A percentile compares a stretch with the other conserved stretches of the same genome.
phyloP scores from a whole-genome alignment of 2,113 vertebrate species.

The Ictalurus punctatus region DNA sequence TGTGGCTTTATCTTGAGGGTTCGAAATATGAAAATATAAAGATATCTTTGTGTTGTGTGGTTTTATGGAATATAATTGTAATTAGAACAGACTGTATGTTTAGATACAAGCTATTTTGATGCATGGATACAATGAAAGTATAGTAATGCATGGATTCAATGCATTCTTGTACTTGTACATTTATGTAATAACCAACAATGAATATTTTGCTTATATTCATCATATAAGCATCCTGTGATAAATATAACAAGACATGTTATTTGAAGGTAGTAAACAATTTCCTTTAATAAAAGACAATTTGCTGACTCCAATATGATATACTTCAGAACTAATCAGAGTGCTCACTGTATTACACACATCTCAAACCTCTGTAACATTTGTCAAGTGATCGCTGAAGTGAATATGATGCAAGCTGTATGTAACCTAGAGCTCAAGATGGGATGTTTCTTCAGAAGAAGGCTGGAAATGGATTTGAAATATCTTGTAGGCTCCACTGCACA shows the following conservation, averaged over 20 bases:
- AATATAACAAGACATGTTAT: neutral
- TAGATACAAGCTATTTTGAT: neutral
- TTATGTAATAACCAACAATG: neutral
- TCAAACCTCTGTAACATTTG: slow-evolving; percentile 23
- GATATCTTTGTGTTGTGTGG: neutral
- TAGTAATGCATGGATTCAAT: neutral
- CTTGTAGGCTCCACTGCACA: neutral
- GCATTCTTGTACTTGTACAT: neutral
- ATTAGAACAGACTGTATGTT: neutral
- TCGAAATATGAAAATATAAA: neutral
- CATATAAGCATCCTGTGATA: neutral
- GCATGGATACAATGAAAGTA: neutral
- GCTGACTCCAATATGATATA: neutral
- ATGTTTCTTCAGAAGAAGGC: neutral
- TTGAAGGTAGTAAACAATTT: slow-evolving; percentile 3
- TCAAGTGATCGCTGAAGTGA: neutral
- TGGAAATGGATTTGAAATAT: slow-evolving; percentile 10
- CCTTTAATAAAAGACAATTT: slow-evolving; percentile 15
- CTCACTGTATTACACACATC: neutral
- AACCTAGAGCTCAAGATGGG: neutral
- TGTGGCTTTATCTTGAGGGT: neutral
- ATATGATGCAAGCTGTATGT: slow-evolving; percentile 34
- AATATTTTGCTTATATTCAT: neutral
- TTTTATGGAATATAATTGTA: neutral
- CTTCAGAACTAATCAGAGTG: neutral